phyloP scores from a whole-genome alignment of 23 tunicate species.

The Pegea sp. region DNA sequence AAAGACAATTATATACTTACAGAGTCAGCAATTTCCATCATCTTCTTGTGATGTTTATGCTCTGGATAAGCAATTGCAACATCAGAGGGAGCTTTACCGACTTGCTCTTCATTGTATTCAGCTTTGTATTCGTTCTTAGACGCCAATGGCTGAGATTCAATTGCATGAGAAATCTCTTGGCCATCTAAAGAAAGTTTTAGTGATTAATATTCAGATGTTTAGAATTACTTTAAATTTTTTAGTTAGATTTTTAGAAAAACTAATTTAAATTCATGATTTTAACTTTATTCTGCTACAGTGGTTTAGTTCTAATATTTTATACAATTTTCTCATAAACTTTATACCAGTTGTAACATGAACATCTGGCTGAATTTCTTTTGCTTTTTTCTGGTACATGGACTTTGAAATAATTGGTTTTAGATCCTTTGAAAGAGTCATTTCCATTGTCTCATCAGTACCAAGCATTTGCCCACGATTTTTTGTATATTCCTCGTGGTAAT shows the following conservation, averaged over 20 bases:
- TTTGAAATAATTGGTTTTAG: constrained; percentile 43
- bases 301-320: no score
- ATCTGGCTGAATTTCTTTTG: no score
- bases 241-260: no score
- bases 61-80: constrained; percentile 73
- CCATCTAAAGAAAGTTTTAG: no score
- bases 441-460: constrained; percentile 34
- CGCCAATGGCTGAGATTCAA: constrained; percentile 17
- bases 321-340: no score
- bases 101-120: constrained; percentile 28
- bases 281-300: no score
- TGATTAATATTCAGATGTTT: no score
- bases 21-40: no score
- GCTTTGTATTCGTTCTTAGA: constrained; percentile 17
- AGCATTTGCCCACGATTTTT: constrained; percentile 26
- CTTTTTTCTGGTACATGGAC: constrained; percentile 27
- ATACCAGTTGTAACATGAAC: no score
- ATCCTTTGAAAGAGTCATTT: constrained; percentile 63
- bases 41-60: constrained; percentile 31
- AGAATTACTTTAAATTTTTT: no score
- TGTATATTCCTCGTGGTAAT: constrained; percentile 34
- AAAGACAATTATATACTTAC: no score
- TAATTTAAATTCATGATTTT: no score
- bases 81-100: constrained; percentile 65
- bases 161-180: constrained; percentile 66